These are phyloP conservation scores for Coreius guichenoti DNA, from an alignment of 2,797 vertebrate genomes.

Conservation along the genomic window DNA sequence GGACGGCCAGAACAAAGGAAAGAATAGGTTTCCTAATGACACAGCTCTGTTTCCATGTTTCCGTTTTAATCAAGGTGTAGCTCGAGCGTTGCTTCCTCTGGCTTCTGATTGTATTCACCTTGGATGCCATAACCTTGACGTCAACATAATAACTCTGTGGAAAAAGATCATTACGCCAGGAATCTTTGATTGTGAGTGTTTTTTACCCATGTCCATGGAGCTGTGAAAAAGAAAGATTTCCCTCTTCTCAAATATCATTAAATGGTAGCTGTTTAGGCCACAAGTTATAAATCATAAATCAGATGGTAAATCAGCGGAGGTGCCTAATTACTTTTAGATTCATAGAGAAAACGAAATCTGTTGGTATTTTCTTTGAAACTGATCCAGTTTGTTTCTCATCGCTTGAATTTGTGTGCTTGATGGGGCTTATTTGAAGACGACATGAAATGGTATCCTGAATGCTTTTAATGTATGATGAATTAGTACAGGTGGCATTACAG, in stretches of 20 bases:
- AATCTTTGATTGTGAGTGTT: slow-evolving; percentile 18
- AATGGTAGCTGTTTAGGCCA: background rate
- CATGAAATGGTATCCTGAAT: background rate
- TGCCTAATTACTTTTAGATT: background rate
- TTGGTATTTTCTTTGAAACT: background rate
- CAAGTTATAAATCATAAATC: background rate
- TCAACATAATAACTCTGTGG: background rate
- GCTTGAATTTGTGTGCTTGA: background rate
- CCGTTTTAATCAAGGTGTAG: slow-evolving; percentile 34
- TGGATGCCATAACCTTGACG: slow-evolving; percentile 43
- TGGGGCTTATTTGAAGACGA: background rate
- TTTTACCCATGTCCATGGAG: slow-evolving; percentile 8
- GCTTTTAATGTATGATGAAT: background rate
- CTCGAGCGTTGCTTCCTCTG: slow-evolving; percentile 17
- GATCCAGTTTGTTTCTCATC: background rate
- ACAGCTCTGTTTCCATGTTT: slow-evolving; percentile 9
- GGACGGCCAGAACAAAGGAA: slow-evolving; percentile 20
- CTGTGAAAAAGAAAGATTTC: background rate
- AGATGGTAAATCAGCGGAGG: background rate
- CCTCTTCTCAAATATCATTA: slow-evolving; percentile 7
- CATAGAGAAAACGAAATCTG: background rate
- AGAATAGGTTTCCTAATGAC: slow-evolving; percentile 33
- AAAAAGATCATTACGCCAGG: slow-evolving; percentile 16
- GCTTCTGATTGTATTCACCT: slow-evolving; percentile 42
- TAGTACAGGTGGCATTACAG: background rate